Base-by-base conservation (phyloP, 2,113 vertebrate species). In the Pterocles orientalis region DNA sequence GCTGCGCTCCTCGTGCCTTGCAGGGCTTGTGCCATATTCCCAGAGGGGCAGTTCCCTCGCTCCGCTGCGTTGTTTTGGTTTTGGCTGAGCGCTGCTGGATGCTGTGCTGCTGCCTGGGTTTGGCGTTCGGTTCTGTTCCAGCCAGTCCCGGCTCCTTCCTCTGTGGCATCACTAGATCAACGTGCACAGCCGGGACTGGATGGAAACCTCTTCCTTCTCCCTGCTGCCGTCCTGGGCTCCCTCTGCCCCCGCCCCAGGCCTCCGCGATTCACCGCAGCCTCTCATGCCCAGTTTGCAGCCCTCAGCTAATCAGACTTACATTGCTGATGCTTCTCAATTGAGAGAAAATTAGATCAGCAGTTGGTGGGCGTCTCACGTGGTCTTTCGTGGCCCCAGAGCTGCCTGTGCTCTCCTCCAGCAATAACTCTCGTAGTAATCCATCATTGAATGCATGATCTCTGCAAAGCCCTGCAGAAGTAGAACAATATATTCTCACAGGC, bases 371-470 rank as follows among this genome's bases (percentile, higher is more conserved):
- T 82, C 91, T 71, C 91, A 39, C 5, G 1, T 20, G 86, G 25
- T 43, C 33, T 48, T 54, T 13, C 10, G 82, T 47, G 66, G 90
- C 84, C 78, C 62, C 87, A 43, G 89, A 96, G 78, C 78, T 65
- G 64, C 91, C 54, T 58, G 75, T 48, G 90, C 84, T 53, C 87
- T 91, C n/a, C 86, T 90, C 77, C 73, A 75, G 93, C 94, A 78
- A 3, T 41, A 34, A 72, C 78, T 94, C 81, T 41, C 0, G 3
- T 14, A 33, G 53, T 25, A 54, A 96, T 95, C 93, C 86, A 89
- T 91, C 93, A 94, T 56, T 1, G 56, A 82, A 87, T 13, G 87
- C 0, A 0, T 39, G 72, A 60, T 79, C 61, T 25, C 73, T 36
- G n/a, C 77, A 71, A 53, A 87, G 51, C 80, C 86, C 79, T 13